Evolutionary conservation across 2,888 invertebrate genomes (phyloP).

Genomic region (Macrophya annulata): DNA sequence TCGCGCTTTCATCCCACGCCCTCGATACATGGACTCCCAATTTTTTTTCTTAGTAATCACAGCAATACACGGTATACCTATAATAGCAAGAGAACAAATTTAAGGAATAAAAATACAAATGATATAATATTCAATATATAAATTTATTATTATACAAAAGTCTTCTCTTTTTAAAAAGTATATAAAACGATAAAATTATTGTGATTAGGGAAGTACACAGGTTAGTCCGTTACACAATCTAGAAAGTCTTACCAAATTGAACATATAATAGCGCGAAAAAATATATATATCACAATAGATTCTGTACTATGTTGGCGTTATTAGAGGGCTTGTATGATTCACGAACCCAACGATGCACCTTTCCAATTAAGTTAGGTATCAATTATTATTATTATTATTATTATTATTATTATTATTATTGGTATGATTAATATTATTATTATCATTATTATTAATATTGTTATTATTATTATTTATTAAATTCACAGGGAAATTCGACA

Average conservation of each 20-base stretch:
- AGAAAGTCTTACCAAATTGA: background rate
- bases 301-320: conserved; percentile 50
- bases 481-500: too few species aligned
- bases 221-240: background rate
- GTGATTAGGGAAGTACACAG: background rate
- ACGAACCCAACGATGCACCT: background rate
- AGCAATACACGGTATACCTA: background rate
- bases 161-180: conserved; percentile 9
- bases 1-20: conserved; percentile 11
- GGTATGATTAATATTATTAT: too few species aligned
- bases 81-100: background rate
- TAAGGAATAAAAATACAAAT: conserved; percentile 2
- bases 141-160: conserved; percentile 55
- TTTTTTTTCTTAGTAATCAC: background rate
- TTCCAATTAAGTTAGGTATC: background rate
- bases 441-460: background rate
- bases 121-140: conserved; percentile 51
- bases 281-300: conserved; percentile 57
- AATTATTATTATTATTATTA: background rate
- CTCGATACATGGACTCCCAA: background rate
- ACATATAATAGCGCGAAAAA: conserved; percentile 36
- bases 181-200: conserved; percentile 29
- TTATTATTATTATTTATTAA: background rate
- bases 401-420: background rate
- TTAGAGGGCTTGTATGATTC: background rate